A percentile compares a stretch with the other conserved stretches of the same genome.
These are phyloP conservation scores for Drosophila biarmipes DNA, from an alignment of 1,140 invertebrate species.

Conservation along the genomic window DNA sequence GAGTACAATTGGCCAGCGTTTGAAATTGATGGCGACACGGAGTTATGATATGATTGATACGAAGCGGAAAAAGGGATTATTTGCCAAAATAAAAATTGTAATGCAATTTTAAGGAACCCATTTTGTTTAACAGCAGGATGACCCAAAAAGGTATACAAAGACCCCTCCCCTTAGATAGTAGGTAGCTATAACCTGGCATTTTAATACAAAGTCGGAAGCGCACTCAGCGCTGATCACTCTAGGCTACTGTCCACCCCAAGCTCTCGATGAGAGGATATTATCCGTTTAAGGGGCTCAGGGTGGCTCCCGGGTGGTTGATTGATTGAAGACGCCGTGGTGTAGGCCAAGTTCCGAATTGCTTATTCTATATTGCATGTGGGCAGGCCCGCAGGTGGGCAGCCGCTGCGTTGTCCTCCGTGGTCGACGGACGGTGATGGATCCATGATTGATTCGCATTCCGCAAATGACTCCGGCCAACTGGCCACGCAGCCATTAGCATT, in stretches of 20 bases:
- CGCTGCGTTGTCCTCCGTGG: not conserved
- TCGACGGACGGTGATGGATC: conserved; percentile 25
- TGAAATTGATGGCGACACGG: not conserved
- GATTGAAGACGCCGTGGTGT: not conserved
- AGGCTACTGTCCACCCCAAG: not conserved
- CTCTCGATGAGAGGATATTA: not conserved
- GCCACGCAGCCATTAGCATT: conserved; percentile 20
- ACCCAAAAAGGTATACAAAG: too few relatives aligned
- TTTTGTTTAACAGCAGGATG: too few relatives aligned
- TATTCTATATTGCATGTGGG: not conserved
- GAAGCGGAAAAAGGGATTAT: not conserved
- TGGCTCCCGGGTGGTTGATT: not conserved
- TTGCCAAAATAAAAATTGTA: too few relatives aligned
- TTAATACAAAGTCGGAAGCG: too few relatives aligned
- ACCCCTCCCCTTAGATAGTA: too few relatives aligned
- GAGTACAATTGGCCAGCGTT: conserved; percentile 16
- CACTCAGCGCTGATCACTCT: too few relatives aligned
- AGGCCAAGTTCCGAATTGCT: not conserved
- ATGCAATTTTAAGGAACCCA: too few relatives aligned
- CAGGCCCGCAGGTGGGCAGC: conserved; percentile 5
- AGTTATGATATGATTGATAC: not conserved
- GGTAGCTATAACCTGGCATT: too few relatives aligned
- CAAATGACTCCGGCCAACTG: conserved; percentile 12
- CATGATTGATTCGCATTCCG: conserved; percentile 34
- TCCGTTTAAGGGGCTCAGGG: not conserved